phyloP scores from a whole-genome alignment of 2,797 vertebrate genomes.

The Tragelaphus oryx region DNA sequence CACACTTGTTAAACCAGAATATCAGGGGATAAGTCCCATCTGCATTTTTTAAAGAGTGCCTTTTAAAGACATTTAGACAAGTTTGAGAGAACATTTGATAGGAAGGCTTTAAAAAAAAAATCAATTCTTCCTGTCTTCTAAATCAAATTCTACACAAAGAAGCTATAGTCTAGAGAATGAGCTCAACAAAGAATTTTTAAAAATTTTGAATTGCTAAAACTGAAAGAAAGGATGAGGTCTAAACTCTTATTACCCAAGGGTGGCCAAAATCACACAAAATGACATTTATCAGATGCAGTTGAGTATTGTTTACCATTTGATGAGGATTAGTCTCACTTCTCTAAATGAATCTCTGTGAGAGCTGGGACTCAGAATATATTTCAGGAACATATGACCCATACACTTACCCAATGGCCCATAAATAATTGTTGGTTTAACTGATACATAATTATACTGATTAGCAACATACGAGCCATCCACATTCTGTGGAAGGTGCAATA shows the following conservation, averaged over 20 bases:
- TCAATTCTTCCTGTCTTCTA: neutral
- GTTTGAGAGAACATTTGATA: neutral
- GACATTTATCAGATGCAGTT: neutral
- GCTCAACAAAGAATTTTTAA: neutral
- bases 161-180: neutral
- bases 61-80: neutral
- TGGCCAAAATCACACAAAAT: neutral
- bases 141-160: neutral
- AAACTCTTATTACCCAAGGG: neutral
- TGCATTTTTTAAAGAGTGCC: neutral
- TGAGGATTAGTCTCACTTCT: neutral
- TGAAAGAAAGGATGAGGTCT: neutral
- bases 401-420: neutral
- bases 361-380: neutral
- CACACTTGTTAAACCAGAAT: neutral
- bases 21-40: neutral
- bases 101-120: neutral
- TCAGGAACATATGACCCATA: neutral
- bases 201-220: neutral
- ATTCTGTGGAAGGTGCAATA: neutral
- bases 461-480: neutral
- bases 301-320: neutral
- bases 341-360: neutral
- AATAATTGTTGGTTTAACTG: neutral
- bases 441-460: neutral